Base-by-base conservation (phyloP, 2,113 vertebrate genomes). In the Melozone crissalis region DNA sequence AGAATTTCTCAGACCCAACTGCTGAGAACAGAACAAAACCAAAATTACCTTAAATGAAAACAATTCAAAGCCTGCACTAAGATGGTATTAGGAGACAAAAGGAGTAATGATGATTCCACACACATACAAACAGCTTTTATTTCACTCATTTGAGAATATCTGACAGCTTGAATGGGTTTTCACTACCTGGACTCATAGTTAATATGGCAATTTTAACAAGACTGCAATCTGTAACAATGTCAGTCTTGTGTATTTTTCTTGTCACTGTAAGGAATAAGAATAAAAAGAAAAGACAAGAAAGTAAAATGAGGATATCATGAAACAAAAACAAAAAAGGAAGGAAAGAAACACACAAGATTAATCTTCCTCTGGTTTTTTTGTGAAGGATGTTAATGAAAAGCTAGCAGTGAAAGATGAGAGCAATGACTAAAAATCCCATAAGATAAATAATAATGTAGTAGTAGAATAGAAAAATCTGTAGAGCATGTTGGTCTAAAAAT, bases 111-210 rank as follows among this genome's bases (percentile, higher is more conserved):
- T 75, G 68, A 96, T 92, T 84, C 69, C 54, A n/a, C 84, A 91
- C 84, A 94, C 78, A 96, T 39, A 90, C 37, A 94, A 94, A 96
- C 91, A 91, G 87, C 89, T 94, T 96, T 96, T 93, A 94, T 91
- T 93, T 96, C 87, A 77, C 61, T 85, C 69, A 88, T 94, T 74
- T 87, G 89, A 94, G 83, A 93, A 80, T 68, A 96, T 87, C 91
- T 97, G 96, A 97, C 95, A 96, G 92, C 83, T 87, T 94, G 84
- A 97, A 96, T 82, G 67, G 81, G 83, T 95, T 93, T 89, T 93
- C 74, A 51, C 71, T 95, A 95, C 91, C 91, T 94, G 95, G 91
- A 41, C 67, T 85, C 15, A 2, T 66, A 94, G 94, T 84, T 96
- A 95, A 96, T 92, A 88, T 1, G 3, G 83, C 93, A 93, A 96